phyloP scores from a whole-genome alignment of 2,797 vertebrate species.

The Prionace glauca region DNA sequence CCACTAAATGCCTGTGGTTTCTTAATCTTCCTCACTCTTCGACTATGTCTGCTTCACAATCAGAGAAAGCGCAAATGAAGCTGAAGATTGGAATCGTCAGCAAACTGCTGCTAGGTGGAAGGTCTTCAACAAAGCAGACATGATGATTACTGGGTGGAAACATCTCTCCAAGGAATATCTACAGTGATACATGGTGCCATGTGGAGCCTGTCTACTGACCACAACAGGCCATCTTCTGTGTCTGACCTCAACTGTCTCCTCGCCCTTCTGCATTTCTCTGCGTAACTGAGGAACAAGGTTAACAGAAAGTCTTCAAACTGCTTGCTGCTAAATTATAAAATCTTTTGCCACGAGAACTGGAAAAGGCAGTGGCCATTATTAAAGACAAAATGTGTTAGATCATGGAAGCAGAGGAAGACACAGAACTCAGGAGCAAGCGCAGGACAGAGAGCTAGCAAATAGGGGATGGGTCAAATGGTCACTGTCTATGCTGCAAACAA shows the following conservation, averaged over 20 bases:
- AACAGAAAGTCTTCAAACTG: neutral
- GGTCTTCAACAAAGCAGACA: neutral
- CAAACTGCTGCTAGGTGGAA: neutral
- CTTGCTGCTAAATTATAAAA: neutral
- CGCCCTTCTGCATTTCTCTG: neutral
- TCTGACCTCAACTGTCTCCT: neutral
- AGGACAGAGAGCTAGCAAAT: neutral
- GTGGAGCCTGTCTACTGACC: neutral
- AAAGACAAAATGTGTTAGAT: neutral
- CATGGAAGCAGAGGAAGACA: neutral
- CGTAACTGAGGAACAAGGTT: neutral
- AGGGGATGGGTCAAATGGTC: neutral
- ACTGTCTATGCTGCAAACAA: neutral
- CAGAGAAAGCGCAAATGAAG: neutral
- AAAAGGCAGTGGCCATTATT: neutral
- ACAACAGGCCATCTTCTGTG: neutral
- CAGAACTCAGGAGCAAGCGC: neutral
- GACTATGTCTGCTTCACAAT: neutral
- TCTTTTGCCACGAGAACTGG: neutral
- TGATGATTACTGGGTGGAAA: neutral
- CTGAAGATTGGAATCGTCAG: neutral
- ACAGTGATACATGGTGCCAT: neutral
- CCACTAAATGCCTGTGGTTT: no score
- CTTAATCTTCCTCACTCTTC: no score
- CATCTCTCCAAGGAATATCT: neutral